Conservation (phyloP, 92 coral and sea anemone genomes). For the Paragorgia papillata region DNA sequence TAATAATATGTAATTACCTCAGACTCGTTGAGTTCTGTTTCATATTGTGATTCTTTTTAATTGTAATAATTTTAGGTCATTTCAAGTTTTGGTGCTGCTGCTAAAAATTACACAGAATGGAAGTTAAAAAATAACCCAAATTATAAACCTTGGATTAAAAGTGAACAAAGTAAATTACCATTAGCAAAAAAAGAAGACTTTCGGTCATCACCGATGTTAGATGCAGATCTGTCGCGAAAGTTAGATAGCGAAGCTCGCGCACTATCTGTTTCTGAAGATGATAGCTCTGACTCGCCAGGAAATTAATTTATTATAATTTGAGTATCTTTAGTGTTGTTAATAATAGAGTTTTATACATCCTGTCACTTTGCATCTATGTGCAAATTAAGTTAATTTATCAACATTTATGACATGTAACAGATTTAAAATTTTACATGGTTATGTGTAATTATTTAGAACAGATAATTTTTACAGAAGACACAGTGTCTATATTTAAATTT, state of each 20-base stretch:
- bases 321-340: no score
- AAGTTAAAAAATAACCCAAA: slow-evolving; percentile 77
- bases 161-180: slow-evolving; percentile 87
- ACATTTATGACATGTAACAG: no score
- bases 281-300: slow-evolving; percentile 19
- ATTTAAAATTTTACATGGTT: no score
- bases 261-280: slow-evolving; percentile 25
- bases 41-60: not conserved
- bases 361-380: no score
- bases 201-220: slow-evolving; percentile 51
- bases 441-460: no score
- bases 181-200: slow-evolving; percentile 69
- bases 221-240: slow-evolving; percentile 29
- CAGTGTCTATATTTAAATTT: no score
- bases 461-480: no score
- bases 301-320: not conserved
- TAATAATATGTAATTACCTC: no score
- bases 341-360: no score
- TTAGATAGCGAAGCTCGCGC: slow-evolving; percentile 35
- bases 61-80: slow-evolving; percentile 84
- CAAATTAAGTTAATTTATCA: no score
- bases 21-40: no score
- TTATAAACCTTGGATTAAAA: slow-evolving; percentile 91
- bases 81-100: slow-evolving; percentile 77
- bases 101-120: slow-evolving; percentile 80